Conservation (phyloP, 2,797 vertebrate species). For the Leptatherina wallacei region DNA sequence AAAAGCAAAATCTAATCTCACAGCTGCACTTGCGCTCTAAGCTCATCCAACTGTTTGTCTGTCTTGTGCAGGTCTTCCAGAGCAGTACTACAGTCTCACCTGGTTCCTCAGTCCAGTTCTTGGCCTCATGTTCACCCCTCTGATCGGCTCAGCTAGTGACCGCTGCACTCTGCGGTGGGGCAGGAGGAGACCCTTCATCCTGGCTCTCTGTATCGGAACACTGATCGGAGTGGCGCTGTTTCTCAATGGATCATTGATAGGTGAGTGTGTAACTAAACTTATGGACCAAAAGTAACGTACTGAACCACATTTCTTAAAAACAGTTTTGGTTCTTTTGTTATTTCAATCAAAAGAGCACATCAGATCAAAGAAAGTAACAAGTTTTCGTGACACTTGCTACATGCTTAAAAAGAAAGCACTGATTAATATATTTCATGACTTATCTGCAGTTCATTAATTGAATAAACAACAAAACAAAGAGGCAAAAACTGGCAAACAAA, state of each 20-base stretch:
- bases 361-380: not conserved
- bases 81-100: conserved; percentile 98
- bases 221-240: conserved; percentile 94
- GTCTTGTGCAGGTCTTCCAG: conserved; percentile 90
- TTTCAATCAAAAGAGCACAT: not conserved
- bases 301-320: not conserved
- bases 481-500: not conserved
- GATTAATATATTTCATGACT: not conserved
- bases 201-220: conserved; percentile 92
- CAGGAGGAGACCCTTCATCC: conserved; percentile 94
- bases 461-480: not conserved
- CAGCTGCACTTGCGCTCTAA: not conserved
- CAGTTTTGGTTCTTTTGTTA: not conserved
- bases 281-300: not conserved
- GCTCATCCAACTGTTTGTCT: conserved; percentile 8
- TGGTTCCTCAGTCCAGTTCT: conserved; percentile 98
- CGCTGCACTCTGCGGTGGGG: conserved; percentile 96
- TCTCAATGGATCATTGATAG: conserved; percentile 95
- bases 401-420: not conserved
- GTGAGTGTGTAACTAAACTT: conserved; percentile 70
- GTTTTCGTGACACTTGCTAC: not conserved
- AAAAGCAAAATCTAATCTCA: not conserved
- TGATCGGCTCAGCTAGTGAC: conserved; percentile 96
- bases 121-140: conserved; percentile 94
- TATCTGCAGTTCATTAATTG: not conserved